Evolutionary conservation across 2,797 vertebrate species (phyloP), one percentile per base, ranked within the genome.

Genomic region (Poeciliopsis presidionis): DNA sequence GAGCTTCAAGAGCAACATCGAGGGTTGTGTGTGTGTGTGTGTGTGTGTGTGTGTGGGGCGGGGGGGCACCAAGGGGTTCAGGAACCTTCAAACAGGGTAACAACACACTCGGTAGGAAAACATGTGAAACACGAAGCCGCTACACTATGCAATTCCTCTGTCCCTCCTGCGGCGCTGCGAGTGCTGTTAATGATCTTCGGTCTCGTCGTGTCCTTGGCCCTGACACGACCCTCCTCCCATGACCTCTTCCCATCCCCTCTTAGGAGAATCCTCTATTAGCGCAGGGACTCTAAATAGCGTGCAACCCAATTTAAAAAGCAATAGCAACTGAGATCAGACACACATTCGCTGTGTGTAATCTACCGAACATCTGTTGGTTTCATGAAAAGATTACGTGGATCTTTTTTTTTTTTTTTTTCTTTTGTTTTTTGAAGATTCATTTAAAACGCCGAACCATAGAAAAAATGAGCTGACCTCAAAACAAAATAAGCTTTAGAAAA

Each of bases 71-170:
- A 80, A 81, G 78, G 82, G 76, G 80, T 77, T 59, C 57, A 76
- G 82, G 76, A 84, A 79, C 28, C 75, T 72, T 65, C 41, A 65
- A 36, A 78, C 13, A 55, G 51, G 74, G n/a, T 30, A 67, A 72
- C 36, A 75, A 57, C 47, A 73, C 33, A 16, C 81, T 85, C 67
- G 30, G 28, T 51, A 57, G 67, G 77, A 83, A 77, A 78, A 87
- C 45, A 46, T 16, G 25, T 53, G 77, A 76, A 75, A 76, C 49
- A 79, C 3, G 45, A 89, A 53, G 85, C 84, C 69, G 81, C 87
- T 74, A 75, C 90, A 86, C 94, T 93, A 94, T 94, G 94, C 94
- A 95, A 94, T 81, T 70, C 87, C 74, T 81, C 77, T 49, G 78
- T 80, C 85, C 82, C 33, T 63, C 74, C 86, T 3, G 67, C 72